Base-by-base conservation (phyloP, 1,140 invertebrate genomes). In the Thereuonema tuberculata region DNA sequence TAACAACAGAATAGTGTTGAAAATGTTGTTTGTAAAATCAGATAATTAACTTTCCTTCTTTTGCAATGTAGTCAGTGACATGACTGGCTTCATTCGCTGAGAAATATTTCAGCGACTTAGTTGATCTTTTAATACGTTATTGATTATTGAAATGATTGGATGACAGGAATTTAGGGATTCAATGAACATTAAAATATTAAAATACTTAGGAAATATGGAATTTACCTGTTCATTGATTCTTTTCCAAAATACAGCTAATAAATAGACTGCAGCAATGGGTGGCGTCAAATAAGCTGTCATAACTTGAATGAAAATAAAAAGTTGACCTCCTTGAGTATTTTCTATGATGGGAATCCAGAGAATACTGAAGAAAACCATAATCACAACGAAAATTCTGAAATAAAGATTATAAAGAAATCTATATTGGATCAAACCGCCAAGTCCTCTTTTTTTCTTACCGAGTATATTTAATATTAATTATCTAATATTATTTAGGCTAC, bases 261-360 rank as follows among this genome's bases (percentile, higher is more conserved):
- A 64, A 63, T 76, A 80, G 12, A 77, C 68, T 29, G 71, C 70
- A n/a, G 74, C 75, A 56, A 80, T 75, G 2, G 77, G 78, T 9
- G 78, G 77, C 0, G 76, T 70, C n/a, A 79, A 62, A 66, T 77
- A 77, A 31, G 72, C 69, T 31, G 72, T 69, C n/a, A 80, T 70
- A 46, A 70, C 69, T 64, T 79, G 75, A 15, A 80, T 78, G 64
- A 79, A 80, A 37, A 77, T 71, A 63, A 72, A 79, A 1, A 80
- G 66, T 62, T 80, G 75, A 20, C 76, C 75, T 9, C 77, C 75
- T 65, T 78, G 75, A 59, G 71, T 71, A 47, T 69, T 66, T 61
- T 76, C 70, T 23, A 80, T 71, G 21, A 80, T 70, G 3, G 78
- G 78, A n/a, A 80, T 74, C 77, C 77, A 79, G 0, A 70, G 64